A percentile compares a stretch with the other conserved stretches of the same genome.
Evolutionary conservation across 2,797 vertebrate genomes (phyloP).

Genomic region (Manis pentadactyla): DNA sequence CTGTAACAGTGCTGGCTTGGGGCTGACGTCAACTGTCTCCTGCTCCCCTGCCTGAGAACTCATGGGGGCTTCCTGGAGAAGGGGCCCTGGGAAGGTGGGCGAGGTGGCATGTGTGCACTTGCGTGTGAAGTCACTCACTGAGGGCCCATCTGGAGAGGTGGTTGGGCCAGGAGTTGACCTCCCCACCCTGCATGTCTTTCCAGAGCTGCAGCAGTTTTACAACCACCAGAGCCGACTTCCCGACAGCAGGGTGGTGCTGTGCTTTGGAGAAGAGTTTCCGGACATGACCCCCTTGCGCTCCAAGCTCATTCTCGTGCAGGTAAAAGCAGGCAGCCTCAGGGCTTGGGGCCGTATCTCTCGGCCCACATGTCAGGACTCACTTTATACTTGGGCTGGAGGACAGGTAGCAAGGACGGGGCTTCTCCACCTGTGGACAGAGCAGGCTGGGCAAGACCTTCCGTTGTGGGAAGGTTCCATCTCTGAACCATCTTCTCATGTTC

Average conservation of each 20-base stretch:
- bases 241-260: slow-evolving; percentile 92
- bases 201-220: slow-evolving; percentile 95
- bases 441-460: not conserved
- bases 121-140: not conserved
- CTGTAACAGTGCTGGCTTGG: rapidly evolving
- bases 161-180: rapidly evolving
- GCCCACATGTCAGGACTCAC: not conserved
- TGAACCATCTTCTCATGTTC: not conserved
- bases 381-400: not conserved
- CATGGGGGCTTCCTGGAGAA: not conserved
- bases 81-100: not conserved
- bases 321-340: slow-evolving; percentile 71
- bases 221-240: slow-evolving; percentile 92
- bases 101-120: not conserved
- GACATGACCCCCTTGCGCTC: slow-evolving; percentile 90
- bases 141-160: no score
- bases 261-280: slow-evolving; percentile 97
- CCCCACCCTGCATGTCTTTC: not conserved
- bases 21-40: not conserved
- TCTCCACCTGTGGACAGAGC: not conserved
- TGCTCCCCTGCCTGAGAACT: not conserved
- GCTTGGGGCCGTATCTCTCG: not conserved
- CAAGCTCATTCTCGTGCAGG: slow-evolving; percentile 98
- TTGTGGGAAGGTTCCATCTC: not conserved
- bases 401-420: not conserved